These are phyloP conservation scores for Oligia latruncula DNA, from an alignment of 2,888 invertebrate genomes.

Conservation along the genomic window DNA sequence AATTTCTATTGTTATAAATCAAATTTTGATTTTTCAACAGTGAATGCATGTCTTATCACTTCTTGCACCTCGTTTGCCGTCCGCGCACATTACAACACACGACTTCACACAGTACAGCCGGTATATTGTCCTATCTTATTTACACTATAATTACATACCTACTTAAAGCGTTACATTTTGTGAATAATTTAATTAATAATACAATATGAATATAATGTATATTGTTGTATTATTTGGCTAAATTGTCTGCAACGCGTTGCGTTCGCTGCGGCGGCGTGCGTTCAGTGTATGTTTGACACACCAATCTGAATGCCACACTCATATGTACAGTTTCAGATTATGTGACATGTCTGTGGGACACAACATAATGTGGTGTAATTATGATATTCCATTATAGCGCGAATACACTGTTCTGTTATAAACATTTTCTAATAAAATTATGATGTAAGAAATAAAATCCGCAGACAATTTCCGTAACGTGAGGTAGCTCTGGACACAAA, in stretches of 20 bases:
- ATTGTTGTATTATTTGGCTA: conserved; percentile 64
- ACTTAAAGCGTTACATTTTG: conserved; percentile 73
- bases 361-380: conserved; percentile 2
- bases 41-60: neutral
- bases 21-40: too few relatives aligned
- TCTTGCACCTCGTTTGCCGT: neutral
- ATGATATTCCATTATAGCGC: neutral
- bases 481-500: conserved; percentile 1
- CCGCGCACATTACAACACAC: neutral
- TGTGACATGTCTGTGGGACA: conserved; percentile 33
- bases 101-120: conserved; percentile 14
- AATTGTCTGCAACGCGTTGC: conserved; percentile 33
- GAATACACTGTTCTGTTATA: neutral
- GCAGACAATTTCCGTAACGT: neutral
- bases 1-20: too few relatives aligned
- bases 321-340: conserved; percentile 34
- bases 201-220: conserved; percentile 51
- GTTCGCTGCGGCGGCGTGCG: conserved; percentile 3
- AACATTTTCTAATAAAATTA: conserved; percentile 4
- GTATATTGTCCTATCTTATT: conserved; percentile 45
- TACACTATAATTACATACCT: conserved; percentile 64
- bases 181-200: conserved; percentile 63
- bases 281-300: conserved; percentile 32
- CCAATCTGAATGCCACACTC: conserved; percentile 20
- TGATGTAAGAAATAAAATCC: neutral